Evolutionary conservation across 2,113 vertebrate species (phyloP), one percentile per base, ranked within the genome.

Genomic region (Microcebus griseorufus): DNA sequence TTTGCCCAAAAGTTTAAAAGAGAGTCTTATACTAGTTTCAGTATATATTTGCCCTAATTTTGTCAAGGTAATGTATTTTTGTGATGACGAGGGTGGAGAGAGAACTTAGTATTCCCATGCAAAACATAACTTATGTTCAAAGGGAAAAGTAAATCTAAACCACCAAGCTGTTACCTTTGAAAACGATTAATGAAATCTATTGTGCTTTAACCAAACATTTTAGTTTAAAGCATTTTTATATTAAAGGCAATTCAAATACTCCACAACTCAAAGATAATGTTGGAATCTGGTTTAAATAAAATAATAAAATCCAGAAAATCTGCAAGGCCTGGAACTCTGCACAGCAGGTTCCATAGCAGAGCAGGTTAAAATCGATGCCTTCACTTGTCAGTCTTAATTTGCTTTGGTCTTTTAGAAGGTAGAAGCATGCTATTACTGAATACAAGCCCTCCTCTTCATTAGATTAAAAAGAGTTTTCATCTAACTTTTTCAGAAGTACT

Each of bases 211-310:
- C 93, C 95, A 98, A 97, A 97, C 97, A 97, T 97, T 97, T 97
- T 96, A 97, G 97, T 98, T 98, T 97, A 97, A 98, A 98, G 98
- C 97, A 96, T 97, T 97, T 97, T 97, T 98, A 93, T 98, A 97
- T 98, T 97, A 97, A 98, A 98, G 93, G 96, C 97, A 98, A 97
- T 97, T 97, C 93, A 97, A 64, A 98, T 96, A 93, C 76, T 92
- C 97, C 14, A 92, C 95, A 97, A 94, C 94, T 97, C 97, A 97
- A 97, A 98, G 97, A 98, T 98, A 97, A 97, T 98, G 97, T 96
- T 94, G 79, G 65, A 88, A 90, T 97, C 97, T 98, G 98, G 97
- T 98, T 98, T 97, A 95, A 98, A 97, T 98, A 97, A 98, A 98
- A 95, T 98, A 98, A 98, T 98, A 97, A 97, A 97, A 97, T 97